Base-by-base conservation (phyloP, 2,797 vertebrate genomes). In the Helarctos malayanus region DNA sequence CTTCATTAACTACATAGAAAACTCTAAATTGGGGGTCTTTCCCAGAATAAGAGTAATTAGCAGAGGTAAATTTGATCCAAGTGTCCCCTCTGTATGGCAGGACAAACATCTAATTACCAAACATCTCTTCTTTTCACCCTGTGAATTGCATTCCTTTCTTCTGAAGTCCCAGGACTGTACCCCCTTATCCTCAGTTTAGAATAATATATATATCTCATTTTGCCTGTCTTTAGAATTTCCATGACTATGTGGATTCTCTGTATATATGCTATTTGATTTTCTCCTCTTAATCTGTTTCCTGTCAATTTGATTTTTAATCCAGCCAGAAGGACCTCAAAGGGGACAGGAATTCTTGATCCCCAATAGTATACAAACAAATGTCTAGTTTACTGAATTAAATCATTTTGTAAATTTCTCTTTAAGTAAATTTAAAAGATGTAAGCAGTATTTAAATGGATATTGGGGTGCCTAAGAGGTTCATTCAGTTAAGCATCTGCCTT, bases 361-460 rank as follows among this genome's bases (percentile, higher is more conserved):
- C 45, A 32, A 76, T 49, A 76, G 29, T 85, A 85, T 38, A 41
- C 35, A 89, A 57, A 47, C 7, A 73, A 84, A 79, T 18, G 29
- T 41, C 0, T 92, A 35, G 14, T 38, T 81, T 94, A 80, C 75
- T 71, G n/a, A 80, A 63, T 63, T 88, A 89, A 65, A 79, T 89
- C 92, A 35, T 49, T 59, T 59, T 56, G 13, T 96, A 63, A 90
- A 69, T 90, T 69, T 94, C 35, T 94, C 75, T 79, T 89, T 54
- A 85, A 63, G 7, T 91, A 83, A 69, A 81, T 90, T 49, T 57
- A 93, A 78, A 93, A 89, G 19, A 23, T 91, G 3, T 47, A 49
- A 75, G 54, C n/a, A 4, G 19, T 59, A 80, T 65, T 84, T 84
- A 6, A 41, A 41, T 41, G 41, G 41, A 41, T 41, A 41, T 41